These are phyloP conservation scores for Vireo griseus DNA, from an alignment of 2,797 vertebrate species.

Conservation along the genomic window DNA sequence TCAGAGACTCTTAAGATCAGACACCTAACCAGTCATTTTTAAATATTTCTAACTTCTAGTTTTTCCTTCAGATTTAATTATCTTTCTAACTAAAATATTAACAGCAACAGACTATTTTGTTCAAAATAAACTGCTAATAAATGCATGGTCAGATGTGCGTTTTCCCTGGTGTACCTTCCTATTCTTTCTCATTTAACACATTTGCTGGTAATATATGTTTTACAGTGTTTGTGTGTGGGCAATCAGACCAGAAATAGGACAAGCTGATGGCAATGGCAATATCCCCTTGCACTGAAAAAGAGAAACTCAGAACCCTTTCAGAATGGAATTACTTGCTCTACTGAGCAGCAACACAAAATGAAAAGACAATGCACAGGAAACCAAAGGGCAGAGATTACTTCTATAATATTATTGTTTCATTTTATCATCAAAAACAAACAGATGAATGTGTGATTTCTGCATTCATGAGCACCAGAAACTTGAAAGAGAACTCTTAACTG, in stretches of 20 bases:
- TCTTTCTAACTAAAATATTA: neutral
- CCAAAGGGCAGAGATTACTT: neutral
- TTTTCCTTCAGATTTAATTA: neutral
- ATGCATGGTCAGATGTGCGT: neutral
- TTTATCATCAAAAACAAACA: neutral
- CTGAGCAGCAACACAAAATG: neutral
- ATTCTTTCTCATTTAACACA: neutral
- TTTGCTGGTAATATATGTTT: neutral
- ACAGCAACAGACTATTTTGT: neutral
- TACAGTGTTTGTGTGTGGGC: neutral
- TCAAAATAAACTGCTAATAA: neutral
- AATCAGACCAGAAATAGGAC: neutral
- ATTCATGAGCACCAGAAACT: neutral
- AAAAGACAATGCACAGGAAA: neutral
- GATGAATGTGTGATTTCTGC: neutral
- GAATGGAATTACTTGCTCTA: neutral
- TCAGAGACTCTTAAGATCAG: neutral
- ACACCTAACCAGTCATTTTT: neutral
- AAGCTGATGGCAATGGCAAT: neutral
- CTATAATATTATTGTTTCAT: neutral
- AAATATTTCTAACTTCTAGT: neutral
- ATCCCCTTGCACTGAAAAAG: neutral
- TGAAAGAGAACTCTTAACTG: neutral
- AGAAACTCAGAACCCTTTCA: neutral
- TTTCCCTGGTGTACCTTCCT: neutral